These are phyloP conservation scores for Sclerurus mexicanus DNA, from an alignment of 2,113 vertebrate genomes.

Conservation along the genomic window DNA sequence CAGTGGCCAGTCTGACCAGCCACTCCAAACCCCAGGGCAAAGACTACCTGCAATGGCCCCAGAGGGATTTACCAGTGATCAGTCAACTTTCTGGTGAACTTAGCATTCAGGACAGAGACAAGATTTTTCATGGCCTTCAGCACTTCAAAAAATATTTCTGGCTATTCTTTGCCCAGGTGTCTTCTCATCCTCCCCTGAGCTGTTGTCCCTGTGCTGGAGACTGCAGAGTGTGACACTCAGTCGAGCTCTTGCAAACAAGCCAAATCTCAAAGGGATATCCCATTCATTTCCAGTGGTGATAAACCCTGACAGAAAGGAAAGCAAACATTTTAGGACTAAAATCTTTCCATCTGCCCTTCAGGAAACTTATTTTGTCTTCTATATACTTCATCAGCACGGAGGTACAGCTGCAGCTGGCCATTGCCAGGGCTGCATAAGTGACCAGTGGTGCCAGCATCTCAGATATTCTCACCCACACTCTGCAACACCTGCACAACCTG, in stretches of 20 bases:
- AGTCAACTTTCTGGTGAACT: background rate
- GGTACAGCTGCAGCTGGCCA: rapidly evolving
- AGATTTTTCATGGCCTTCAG: background rate
- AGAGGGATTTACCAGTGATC: background rate
- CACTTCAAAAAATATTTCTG: background rate
- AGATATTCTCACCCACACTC: background rate
- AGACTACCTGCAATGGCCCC: background rate
- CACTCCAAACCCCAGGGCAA: background rate
- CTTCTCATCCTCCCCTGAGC: background rate
- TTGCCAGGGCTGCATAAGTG: background rate
- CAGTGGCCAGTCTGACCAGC: background rate
- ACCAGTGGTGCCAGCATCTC: background rate
- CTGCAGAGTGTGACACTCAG: background rate
- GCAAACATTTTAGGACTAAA: background rate
- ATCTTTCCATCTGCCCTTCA: background rate
- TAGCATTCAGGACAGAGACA: background rate
- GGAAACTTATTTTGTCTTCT: background rate
- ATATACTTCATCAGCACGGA: background rate
- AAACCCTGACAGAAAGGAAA: background rate
- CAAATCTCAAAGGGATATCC: background rate
- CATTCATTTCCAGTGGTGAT: background rate
- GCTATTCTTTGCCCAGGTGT: background rate
- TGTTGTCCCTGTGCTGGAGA: no score
- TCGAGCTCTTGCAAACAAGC: background rate
- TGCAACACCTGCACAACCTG: background rate